These are phyloP conservation scores for Sylvicola cinctus DNA, from an alignment of 2,888 invertebrate genomes.

Conservation along the genomic window DNA sequence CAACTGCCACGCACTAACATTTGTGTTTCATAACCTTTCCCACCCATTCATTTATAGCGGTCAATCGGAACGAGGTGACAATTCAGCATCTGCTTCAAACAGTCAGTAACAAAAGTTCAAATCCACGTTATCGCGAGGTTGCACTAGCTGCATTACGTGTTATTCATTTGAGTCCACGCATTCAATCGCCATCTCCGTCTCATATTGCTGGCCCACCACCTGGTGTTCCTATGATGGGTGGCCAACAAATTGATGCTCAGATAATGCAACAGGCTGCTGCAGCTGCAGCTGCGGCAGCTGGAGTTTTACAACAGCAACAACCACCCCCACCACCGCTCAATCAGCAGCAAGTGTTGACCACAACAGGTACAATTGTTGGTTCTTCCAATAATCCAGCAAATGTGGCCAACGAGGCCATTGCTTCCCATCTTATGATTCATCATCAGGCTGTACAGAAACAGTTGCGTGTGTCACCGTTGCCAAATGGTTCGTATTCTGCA, in stretches of 20 bases:
- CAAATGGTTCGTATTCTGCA: constrained; percentile 33
- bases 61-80: constrained; percentile 59
- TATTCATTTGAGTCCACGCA: constrained; percentile 1
- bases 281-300: constrained; percentile 17
- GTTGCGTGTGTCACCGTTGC: constrained; percentile 38
- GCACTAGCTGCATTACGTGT: constrained; percentile 36
- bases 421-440: background rate
- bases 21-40: too few relatives aligned
- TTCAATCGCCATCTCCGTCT: constrained; percentile 1
- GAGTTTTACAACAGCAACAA: too few relatives aligned
- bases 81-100: constrained; percentile 56
- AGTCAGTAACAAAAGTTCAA: constrained; percentile 49
- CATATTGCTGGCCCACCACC: constrained; percentile 21
- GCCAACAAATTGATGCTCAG: constrained; percentile 15
- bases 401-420: too few relatives aligned
- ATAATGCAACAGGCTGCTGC: constrained; percentile 14
- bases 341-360: too few relatives aligned
- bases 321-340: too few relatives aligned
- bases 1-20: too few relatives aligned
- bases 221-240: constrained; percentile 1
- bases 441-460: constrained; percentile 24
- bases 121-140: constrained; percentile 51
- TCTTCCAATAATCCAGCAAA: too few relatives aligned
- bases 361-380: too few relatives aligned
- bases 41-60: constrained; percentile 30